phyloP scores from a whole-genome alignment of 1,140 invertebrate species.

The Cherax destructor region DNA sequence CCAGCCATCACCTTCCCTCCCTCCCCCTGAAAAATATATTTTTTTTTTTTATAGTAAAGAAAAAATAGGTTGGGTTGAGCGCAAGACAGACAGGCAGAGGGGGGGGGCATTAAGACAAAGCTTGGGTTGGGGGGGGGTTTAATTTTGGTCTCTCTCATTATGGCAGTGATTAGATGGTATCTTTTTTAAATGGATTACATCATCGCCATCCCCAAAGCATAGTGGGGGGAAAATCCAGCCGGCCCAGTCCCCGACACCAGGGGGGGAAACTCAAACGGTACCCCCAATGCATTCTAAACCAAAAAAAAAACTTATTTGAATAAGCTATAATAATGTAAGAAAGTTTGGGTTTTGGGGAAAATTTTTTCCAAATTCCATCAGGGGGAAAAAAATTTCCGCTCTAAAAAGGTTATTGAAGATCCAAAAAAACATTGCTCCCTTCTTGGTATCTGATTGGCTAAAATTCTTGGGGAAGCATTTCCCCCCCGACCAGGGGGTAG shows the following conservation, averaged over 20 bases:
- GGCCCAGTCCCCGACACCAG: neutral
- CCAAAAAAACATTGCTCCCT: neutral
- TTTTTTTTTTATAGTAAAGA: no score
- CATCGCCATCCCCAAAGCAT: neutral
- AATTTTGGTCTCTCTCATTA: constrained; percentile 16
- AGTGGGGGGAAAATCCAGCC: neutral
- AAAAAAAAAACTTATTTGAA: no score
- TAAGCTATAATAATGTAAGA: no score
- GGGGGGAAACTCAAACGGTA: no score
- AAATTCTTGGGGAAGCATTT: neutral
- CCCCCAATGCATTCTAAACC: no score
- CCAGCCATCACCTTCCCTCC: no score
- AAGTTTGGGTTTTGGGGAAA: no score
- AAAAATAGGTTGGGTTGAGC: no score
- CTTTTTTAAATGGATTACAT: constrained; percentile 28
- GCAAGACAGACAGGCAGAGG: neutral
- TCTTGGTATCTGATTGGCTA: neutral
- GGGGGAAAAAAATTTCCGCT: no score
- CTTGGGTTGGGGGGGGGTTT: neutral
- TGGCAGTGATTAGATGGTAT: constrained; percentile 24
- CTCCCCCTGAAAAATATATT: no score
- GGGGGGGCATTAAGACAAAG: neutral
- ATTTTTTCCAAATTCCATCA: no score
- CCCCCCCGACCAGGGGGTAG: neutral
- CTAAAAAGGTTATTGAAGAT: no score